A percentile compares a stretch with the other conserved stretches of the same genome.
These are phyloP conservation scores for Larimichthys crocea DNA, from an alignment of 2,113 vertebrate species.

Conservation along the genomic window DNA sequence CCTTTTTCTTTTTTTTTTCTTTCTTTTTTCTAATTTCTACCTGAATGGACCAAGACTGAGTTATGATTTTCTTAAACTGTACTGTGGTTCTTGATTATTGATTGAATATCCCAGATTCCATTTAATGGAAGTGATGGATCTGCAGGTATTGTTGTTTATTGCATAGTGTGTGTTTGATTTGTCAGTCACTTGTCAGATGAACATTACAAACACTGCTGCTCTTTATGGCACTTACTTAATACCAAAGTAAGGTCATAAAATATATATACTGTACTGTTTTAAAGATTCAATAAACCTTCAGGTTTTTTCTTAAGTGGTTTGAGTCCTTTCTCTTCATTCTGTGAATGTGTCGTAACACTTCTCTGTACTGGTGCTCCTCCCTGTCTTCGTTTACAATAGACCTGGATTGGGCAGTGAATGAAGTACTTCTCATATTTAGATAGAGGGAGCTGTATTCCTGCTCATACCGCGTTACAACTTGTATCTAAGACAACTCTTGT, in stretches of 20 bases:
- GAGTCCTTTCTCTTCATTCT: not conserved
- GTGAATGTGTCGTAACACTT: not conserved
- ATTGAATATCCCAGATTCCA: conserved; percentile 43
- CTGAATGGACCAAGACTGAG: conserved; percentile 55
- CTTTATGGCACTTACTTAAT: conserved; percentile 29
- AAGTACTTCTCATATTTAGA: not conserved
- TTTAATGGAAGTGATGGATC: conserved; percentile 68
- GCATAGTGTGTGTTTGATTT: conserved; percentile 62
- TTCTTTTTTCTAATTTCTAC: not conserved
- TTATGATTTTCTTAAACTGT: conserved; percentile 59
- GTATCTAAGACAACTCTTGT: not conserved
- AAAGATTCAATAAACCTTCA: conserved; percentile 68
- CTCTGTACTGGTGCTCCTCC: not conserved
- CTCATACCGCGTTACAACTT: not conserved
- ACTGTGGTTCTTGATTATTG: conserved; percentile 60
- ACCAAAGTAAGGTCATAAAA: conserved; percentile 47
- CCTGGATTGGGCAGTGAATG: not conserved
- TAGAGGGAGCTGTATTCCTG: conserved; percentile 4
- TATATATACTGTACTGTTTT: conserved; percentile 65
- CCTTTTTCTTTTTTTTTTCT: conserved; percentile 16
- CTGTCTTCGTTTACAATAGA: not conserved
- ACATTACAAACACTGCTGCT: conserved; percentile 51
- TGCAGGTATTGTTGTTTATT: conserved; percentile 59
- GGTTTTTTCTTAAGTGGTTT: conserved; percentile 55
- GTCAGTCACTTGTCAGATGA: conserved; percentile 65